Evolutionary conservation across 35 echinoderm and acorn worm genomes (phyloP), one percentile per base, ranked within the genome.

Genomic region (Anneissia japonica): DNA sequence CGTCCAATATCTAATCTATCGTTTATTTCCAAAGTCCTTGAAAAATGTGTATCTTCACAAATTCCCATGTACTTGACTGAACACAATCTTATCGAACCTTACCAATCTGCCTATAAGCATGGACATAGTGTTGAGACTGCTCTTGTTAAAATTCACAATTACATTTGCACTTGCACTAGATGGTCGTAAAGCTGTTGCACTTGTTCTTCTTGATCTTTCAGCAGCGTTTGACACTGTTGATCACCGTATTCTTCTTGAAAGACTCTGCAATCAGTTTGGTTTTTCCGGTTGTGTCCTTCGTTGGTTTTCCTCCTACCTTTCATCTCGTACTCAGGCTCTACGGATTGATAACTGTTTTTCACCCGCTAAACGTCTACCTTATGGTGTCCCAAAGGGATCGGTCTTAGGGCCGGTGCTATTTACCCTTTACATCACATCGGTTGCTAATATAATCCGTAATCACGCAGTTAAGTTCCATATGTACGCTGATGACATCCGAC

Each of bases 181-280:
- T 46, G 39, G 40, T 30, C 81, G 74, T 0, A 76, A 89, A 73
- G 93, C 91, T 72, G 89, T 81, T 72, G 31, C 91, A 39, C 37
- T 95, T n/a, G 81, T 91, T 13, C 38, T 91, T n/a, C 74, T 91
- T 3, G 89, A 95, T 72, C 90, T 91, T 41, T 87, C 78, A 41
- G 83, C 93, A 35, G 93, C 93, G 46, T 91, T 94, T 84, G 92
- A 94, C 56, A 86, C 93, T 4, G 46, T 87, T 55, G 31, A 95
- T 89, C 84, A 94, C 36, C n/a, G 30, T 51, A 86, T 87, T 43
- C 77, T 91, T 5, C 88, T 90, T 32, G 23, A 90, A n/a, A 84
- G 89, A 1, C 77, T 95, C 1, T 14, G 30, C 11, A 33, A 11
- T 56, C 84, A 75, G 26, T 95, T 81, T 85, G 89, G 93, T 81